phyloP scores from a whole-genome alignment of 2,888 invertebrate species.

The Lamproptera curius region DNA sequence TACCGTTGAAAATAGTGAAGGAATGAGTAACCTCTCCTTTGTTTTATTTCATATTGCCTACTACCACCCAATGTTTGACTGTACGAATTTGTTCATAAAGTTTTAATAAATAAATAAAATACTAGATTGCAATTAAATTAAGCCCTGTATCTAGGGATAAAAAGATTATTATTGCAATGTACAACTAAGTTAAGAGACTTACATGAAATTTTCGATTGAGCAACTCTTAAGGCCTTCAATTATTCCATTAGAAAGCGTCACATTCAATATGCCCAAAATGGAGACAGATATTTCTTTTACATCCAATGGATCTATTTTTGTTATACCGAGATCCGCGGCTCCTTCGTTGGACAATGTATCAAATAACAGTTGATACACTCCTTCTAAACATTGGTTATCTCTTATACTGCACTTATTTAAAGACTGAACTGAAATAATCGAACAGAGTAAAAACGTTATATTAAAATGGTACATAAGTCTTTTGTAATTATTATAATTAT shows the following conservation, averaged over 20 bases:
- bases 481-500: no score
- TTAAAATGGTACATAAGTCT: no score
- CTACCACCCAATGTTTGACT: no score
- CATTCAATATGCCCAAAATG: slow-evolving; percentile 17
- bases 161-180: no score
- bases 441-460: no score
- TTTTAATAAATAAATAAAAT: no score
- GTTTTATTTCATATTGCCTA: no score
- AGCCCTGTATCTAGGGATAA: no score
- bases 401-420: slow-evolving; percentile 22
- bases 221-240: slow-evolving; percentile 21
- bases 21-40: no score
- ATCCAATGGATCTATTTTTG: slow-evolving; percentile 23
- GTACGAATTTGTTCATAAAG: no score
- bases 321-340: slow-evolving; percentile 19
- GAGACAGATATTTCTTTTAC: slow-evolving; percentile 19
- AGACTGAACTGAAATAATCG: slow-evolving; percentile 8
- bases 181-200: slow-evolving; percentile 6
- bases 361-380: slow-evolving; percentile 13
- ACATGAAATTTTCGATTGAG: slow-evolving; percentile 20
- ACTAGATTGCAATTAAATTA: no score
- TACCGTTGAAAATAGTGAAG: no score
- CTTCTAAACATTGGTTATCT: slow-evolving; percentile 21
- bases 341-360: neutral
- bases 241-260: slow-evolving; percentile 19